Conservation (phyloP, 2,113 vertebrate species). For the Orycteropus afer region DNA sequence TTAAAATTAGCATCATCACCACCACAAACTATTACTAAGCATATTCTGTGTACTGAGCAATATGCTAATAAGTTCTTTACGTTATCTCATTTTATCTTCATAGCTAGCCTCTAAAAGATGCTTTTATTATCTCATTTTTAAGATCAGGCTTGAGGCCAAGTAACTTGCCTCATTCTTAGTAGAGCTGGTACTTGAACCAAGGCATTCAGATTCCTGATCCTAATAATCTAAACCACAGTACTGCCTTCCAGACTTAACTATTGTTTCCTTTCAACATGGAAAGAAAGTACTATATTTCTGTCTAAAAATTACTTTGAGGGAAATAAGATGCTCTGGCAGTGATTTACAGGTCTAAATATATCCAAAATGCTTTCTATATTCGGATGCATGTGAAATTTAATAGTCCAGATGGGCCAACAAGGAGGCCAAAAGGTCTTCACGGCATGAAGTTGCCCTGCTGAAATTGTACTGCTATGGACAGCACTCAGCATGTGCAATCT, state of each 20-base stretch:
- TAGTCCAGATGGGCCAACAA: not conserved
- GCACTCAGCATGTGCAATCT: not conserved
- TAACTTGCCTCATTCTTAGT: not conserved
- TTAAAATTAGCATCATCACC: not conserved
- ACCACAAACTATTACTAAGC: too few species aligned
- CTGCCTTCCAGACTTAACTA: not conserved
- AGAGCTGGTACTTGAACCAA: not conserved
- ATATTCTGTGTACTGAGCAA: not conserved
- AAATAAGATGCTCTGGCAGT: not conserved
- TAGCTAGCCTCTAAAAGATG: not conserved
- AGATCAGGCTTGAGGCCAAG: not conserved
- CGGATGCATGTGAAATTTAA: not conserved
- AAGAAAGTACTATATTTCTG: not conserved
- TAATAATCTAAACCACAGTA: not conserved
- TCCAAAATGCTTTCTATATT: not conserved
- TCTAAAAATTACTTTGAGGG: not conserved
- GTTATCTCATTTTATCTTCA: not conserved
- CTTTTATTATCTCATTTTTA: not conserved
- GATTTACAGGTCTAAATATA: not conserved
- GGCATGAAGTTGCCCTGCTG: not conserved
- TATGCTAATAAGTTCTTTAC: not conserved
- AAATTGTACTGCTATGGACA: constrained; percentile 21
- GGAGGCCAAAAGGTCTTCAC: not conserved
- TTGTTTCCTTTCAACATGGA: not conserved
- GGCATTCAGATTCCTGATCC: not conserved